These are phyloP conservation scores for Platysteira castanea DNA, from an alignment of 2,113 vertebrate species.

Conservation along the genomic window DNA sequence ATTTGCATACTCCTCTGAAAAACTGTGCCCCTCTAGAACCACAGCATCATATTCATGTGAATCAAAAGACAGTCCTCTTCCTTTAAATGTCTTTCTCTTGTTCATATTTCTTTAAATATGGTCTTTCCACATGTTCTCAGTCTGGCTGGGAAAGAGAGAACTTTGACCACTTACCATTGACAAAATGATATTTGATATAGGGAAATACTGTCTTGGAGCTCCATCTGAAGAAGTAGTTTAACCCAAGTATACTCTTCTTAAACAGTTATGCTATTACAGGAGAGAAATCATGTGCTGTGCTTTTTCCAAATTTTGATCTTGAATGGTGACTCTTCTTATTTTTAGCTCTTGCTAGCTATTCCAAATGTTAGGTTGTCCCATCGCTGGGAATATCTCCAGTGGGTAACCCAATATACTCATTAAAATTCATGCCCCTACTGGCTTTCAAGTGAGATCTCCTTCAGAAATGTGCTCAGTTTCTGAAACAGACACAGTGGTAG, in stretches of 20 bases:
- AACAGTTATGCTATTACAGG: background rate
- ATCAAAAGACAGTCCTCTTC: background rate
- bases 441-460: background rate
- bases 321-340: background rate
- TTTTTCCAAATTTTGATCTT: slow-evolving; percentile 1
- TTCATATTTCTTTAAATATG: background rate
- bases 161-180: background rate
- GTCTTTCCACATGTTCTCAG: background rate
- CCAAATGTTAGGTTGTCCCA: background rate
- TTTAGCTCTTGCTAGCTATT: background rate
- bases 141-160: background rate
- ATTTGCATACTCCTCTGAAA: background rate
- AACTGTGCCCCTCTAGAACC: background rate
- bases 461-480: background rate
- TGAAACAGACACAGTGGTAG: background rate
- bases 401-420: background rate
- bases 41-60: rapidly evolving
- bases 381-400: background rate
- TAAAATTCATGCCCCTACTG: background rate
- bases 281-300: background rate
- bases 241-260: background rate
- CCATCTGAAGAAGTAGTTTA: background rate
- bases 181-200: background rate
- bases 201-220: background rate
- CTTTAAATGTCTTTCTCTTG: background rate